These are phyloP conservation scores for Chlorospingus flavigularis DNA, from an alignment of 2,797 vertebrate species.

Conservation along the genomic window DNA sequence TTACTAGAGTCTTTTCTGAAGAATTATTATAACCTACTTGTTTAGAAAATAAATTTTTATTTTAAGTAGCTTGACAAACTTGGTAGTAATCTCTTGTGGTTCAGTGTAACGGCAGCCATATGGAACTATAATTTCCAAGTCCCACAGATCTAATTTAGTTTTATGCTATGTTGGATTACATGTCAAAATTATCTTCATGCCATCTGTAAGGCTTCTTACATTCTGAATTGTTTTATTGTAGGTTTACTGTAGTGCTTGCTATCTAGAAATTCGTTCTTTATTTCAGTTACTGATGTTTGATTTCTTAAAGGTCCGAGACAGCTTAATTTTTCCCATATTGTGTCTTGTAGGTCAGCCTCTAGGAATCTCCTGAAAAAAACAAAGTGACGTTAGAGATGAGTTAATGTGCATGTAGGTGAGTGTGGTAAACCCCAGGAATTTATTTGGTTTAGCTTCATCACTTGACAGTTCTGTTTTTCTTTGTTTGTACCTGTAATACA, in stretches of 20 bases:
- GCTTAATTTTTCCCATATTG: neutral
- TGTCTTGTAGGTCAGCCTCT: neutral
- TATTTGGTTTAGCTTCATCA: neutral
- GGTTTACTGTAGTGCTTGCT: conserved; percentile 1
- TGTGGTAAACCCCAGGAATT: neutral
- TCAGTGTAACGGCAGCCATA: conserved; percentile 64
- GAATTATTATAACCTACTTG: conserved; percentile 17
- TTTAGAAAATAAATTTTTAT: conserved; percentile 59
- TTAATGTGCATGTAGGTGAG: neutral
- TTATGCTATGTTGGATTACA: conserved; percentile 63
- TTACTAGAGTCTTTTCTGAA: neutral
- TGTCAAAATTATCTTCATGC: conserved; percentile 62
- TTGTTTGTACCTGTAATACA: neutral
- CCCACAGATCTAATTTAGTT: conserved; percentile 68
- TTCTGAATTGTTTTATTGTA: conserved; percentile 1
- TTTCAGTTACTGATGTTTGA: neutral
- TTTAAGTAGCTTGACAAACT: conserved; percentile 65
- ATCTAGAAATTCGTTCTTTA: neutral
- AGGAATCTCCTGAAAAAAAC: neutral
- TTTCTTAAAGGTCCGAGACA: neutral
- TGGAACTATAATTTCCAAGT: conserved; percentile 71
- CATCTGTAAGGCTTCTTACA: conserved; percentile 60
- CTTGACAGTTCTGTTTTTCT: neutral
- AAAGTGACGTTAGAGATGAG: neutral
- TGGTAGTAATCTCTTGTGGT: conserved; percentile 43